These are phyloP conservation scores for Lathronympha strigana DNA, from an alignment of 2,888 invertebrate genomes.

Conservation along the genomic window DNA sequence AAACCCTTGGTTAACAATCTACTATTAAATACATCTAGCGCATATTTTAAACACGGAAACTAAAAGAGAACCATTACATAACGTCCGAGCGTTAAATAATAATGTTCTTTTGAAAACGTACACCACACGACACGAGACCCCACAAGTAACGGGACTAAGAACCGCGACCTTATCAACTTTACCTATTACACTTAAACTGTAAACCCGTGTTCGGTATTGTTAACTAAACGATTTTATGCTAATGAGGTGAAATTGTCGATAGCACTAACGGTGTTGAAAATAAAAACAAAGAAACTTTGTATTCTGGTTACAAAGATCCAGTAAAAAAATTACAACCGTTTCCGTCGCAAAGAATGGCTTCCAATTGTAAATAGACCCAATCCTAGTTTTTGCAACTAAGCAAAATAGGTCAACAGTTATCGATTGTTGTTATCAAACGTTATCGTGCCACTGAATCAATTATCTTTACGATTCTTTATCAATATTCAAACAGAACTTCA, in stretches of 20 bases:
- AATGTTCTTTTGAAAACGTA: background rate
- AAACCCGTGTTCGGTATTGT: conserved; percentile 30
- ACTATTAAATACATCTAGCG: background rate
- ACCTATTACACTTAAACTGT: conserved; percentile 21
- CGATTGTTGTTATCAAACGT: conserved; percentile 34
- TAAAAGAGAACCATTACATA: background rate
- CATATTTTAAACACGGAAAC: background rate
- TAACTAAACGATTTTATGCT: conserved; percentile 27
- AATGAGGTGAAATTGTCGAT: conserved; percentile 31
- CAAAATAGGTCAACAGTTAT: conserved; percentile 36
- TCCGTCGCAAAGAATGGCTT: too few relatives aligned
- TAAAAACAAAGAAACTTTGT: background rate
- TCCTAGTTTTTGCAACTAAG: conserved; percentile 9
- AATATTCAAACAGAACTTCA: conserved; percentile 5
- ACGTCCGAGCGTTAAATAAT: background rate
- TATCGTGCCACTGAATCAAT: conserved; percentile 13
- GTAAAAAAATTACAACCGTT: too few relatives aligned
- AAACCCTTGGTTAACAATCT: too few relatives aligned
- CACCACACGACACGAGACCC: conserved; percentile 7
- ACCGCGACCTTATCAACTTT: conserved; percentile 32
- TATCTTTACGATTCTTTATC: conserved; percentile 32
- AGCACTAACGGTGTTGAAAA: conserved; percentile 9
- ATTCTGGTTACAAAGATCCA: too few relatives aligned
- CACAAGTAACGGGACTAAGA: conserved; percentile 29
- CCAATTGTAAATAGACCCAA: too few relatives aligned